phyloP scores from a whole-genome alignment of 2,113 vertebrate genomes.

The Onychostruthus taczanowskii region DNA sequence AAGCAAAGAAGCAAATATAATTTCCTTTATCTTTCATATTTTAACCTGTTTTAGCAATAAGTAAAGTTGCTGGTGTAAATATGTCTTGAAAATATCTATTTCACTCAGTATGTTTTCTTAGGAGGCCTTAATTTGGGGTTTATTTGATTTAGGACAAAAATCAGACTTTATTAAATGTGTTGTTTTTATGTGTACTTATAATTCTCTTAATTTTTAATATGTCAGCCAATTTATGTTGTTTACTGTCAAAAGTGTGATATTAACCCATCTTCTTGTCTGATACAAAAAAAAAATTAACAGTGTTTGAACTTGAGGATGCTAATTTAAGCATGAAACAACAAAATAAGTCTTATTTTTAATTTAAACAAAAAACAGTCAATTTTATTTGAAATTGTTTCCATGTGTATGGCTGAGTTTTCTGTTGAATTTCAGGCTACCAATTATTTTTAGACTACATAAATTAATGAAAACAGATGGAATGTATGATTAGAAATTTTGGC shows the following conservation, averaged over 20 bases:
- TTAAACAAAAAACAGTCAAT: background rate
- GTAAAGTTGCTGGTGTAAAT: background rate
- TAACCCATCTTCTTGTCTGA: background rate
- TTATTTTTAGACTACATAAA: slow-evolving; percentile 2
- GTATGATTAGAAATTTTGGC: slow-evolving; percentile 3
- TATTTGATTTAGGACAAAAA: background rate
- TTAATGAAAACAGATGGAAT: slow-evolving; percentile 4
- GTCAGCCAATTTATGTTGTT: background rate
- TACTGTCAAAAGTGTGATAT: background rate
- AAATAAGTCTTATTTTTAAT: background rate
- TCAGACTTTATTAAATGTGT: background rate
- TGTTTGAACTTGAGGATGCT: background rate
- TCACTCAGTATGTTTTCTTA: background rate
- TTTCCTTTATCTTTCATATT: background rate
- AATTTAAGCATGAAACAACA: background rate
- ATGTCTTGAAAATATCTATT: background rate
- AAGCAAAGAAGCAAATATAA: background rate
- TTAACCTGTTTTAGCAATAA: background rate
- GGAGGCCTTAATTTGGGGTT: background rate
- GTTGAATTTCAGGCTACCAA: background rate
- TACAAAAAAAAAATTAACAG: background rate
- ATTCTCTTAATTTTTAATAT: background rate
- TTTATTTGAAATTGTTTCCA: background rate
- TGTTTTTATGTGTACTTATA: background rate
- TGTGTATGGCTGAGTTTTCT: background rate